phyloP scores from a whole-genome alignment of 2,888 invertebrate species.

The Drosophila phalerata region DNA sequence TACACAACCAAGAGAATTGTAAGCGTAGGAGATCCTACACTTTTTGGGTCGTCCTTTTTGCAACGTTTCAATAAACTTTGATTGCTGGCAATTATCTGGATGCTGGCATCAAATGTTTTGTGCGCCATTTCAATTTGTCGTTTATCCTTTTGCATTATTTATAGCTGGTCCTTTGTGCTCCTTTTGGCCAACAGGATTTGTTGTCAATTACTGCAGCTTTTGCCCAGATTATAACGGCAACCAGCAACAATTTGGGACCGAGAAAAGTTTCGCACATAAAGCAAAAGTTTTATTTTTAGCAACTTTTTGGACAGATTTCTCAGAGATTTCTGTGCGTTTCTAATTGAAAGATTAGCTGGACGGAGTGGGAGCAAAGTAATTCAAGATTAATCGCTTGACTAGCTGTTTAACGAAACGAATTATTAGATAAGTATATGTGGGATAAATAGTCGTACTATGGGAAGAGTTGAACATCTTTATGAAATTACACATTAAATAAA shows the following conservation, averaged over 20 bases:
- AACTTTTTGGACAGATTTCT: constrained; percentile 21
- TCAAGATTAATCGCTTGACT: constrained; percentile 34
- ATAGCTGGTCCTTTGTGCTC: constrained; percentile 33
- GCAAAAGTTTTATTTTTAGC: constrained; percentile 33
- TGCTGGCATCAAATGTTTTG: constrained; percentile 57
- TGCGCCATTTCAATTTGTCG: constrained; percentile 60
- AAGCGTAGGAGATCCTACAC: constrained; percentile 8
- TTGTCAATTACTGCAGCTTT: constrained; percentile 65
- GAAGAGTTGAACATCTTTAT: too few relatives aligned
- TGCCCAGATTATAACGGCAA: constrained; percentile 43
- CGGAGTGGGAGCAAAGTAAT: constrained; percentile 11
- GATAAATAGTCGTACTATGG: not conserved
- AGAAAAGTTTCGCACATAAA: constrained; percentile 49
- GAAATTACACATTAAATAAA: too few relatives aligned
- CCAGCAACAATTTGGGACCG: constrained; percentile 65
- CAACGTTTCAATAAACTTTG: constrained; percentile 75
- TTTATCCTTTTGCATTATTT: constrained; percentile 66
- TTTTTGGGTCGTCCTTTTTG: constrained; percentile 26
- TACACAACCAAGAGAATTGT: too few relatives aligned
- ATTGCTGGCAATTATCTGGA: constrained; percentile 77
- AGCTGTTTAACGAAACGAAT: constrained; percentile 2
- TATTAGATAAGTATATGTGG: too few relatives aligned
- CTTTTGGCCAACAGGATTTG: constrained; percentile 46
- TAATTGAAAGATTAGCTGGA: constrained; percentile 51
- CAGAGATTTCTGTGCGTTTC: not conserved